These are phyloP conservation scores for Colostygia pectinataria DNA, from an alignment of 2,888 invertebrate genomes.

Conservation along the genomic window DNA sequence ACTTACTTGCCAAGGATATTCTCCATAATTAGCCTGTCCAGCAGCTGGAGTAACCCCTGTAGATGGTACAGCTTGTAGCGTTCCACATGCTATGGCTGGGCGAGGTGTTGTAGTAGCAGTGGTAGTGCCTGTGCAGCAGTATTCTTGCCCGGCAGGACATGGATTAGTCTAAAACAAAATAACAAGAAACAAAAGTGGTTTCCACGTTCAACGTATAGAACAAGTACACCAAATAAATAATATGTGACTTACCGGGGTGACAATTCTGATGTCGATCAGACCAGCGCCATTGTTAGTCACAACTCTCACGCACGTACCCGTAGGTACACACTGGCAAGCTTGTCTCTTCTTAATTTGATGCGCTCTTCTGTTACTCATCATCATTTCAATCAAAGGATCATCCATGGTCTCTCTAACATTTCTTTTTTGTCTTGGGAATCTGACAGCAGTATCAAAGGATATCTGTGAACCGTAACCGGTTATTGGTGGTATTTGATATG, in stretches of 20 bases:
- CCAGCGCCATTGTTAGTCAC: slow-evolving; percentile 74
- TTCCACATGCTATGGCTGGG: slow-evolving; percentile 69
- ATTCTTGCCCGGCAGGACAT: slow-evolving; percentile 70
- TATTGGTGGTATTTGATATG: slow-evolving; percentile 56
- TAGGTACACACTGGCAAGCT: slow-evolving; percentile 67
- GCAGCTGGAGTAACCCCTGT: slow-evolving; percentile 58
- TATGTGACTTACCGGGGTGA: slow-evolving; percentile 77
- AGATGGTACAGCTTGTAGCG: slow-evolving; percentile 58
- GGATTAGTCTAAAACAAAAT: slow-evolving; percentile 36
- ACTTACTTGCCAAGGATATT: slow-evolving; percentile 88
- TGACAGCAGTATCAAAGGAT: slow-evolving; percentile 61
- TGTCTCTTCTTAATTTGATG: slow-evolving; percentile 67
- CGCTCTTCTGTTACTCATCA: slow-evolving; percentile 21
- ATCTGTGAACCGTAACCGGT: slow-evolving; percentile 61
- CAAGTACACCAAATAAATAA: background rate
- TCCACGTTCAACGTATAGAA: background rate
- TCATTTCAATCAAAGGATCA: slow-evolving; percentile 36
- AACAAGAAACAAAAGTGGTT: slow-evolving; percentile 1
- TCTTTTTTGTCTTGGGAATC: slow-evolving; percentile 68
- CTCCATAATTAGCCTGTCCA: slow-evolving; percentile 86
- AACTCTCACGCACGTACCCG: slow-evolving; percentile 59
- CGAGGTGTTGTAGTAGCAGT: slow-evolving; percentile 28
- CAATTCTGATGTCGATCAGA: slow-evolving; percentile 84
- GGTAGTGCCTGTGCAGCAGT: slow-evolving; percentile 62
- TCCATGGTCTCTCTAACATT: slow-evolving; percentile 38